Evolutionary conservation across 1,140 invertebrate genomes (phyloP).

Genomic region (Parapsyche elsis): DNA sequence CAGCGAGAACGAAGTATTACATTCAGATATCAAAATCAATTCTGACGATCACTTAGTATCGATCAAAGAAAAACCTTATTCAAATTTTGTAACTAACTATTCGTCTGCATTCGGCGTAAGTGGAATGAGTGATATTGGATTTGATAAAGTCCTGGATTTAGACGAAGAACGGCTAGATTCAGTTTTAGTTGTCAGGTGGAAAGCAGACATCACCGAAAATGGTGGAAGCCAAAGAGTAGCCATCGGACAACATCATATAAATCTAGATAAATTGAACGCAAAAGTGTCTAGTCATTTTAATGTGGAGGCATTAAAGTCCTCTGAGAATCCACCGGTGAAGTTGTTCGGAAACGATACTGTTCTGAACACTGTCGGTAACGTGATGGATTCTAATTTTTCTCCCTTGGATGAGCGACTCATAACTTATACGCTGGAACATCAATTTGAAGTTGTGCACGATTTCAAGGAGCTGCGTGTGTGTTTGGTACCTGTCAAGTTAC

Average conservation of each 20-base stretch:
- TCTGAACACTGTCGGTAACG: neutral
- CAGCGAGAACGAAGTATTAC: constrained; percentile 59
- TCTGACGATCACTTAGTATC: constrained; percentile 46
- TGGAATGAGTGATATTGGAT: constrained; percentile 54
- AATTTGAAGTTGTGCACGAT: constrained; percentile 66
- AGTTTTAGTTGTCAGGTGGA: constrained; percentile 69
- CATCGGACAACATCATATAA: constrained; percentile 68
- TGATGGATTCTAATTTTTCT: neutral
- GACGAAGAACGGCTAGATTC: constrained; percentile 61
- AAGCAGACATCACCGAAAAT: constrained; percentile 62
- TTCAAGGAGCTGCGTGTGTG: constrained; percentile 67
- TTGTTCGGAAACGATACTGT: constrained; percentile 38
- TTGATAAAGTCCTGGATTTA: constrained; percentile 24
- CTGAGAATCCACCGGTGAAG: constrained; percentile 34
- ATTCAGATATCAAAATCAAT: constrained; percentile 60
- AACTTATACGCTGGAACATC: constrained; percentile 67
- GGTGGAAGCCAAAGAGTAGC: constrained; percentile 60
- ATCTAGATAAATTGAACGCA: constrained; percentile 62
- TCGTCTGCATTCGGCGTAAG: constrained; percentile 58
- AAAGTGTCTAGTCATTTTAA: constrained; percentile 58
- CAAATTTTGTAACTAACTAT: constrained; percentile 62
- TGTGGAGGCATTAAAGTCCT: neutral
- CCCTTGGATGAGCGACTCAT: constrained; percentile 63
- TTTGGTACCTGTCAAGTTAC: constrained; percentile 67
- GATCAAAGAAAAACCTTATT: constrained; percentile 60